A percentile compares a stretch with the other conserved stretches of the same genome.
Evolutionary conservation across 2,113 vertebrate species (phyloP).

Genomic region (Ceratotherium simum): DNA sequence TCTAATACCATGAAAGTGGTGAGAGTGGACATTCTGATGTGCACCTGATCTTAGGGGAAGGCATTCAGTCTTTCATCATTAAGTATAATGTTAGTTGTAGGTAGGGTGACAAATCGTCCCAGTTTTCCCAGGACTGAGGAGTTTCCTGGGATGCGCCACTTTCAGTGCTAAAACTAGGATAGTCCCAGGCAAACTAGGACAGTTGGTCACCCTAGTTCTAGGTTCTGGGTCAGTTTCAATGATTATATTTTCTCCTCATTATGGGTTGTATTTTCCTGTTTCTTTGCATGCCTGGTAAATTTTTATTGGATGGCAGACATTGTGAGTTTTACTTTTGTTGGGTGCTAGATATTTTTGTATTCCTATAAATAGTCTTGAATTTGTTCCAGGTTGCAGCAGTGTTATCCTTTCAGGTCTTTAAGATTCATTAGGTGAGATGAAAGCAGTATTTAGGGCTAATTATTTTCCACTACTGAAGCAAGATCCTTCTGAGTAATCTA

Average conservation of each 20-base stretch:
- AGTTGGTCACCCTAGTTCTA: not conserved
- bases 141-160: not conserved
- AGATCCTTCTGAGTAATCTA: not conserved
- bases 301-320: not conserved
- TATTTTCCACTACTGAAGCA: not conserved
- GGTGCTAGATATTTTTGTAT: not conserved
- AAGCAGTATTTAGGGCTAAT: not conserved
- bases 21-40: not conserved
- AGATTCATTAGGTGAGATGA: not conserved
- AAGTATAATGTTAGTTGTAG: not conserved
- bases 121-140: not conserved
- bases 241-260: not conserved
- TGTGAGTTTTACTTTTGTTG: not conserved
- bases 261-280: not conserved
- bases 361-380: not conserved
- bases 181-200: not conserved
- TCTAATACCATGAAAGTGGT: not conserved
- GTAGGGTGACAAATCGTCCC: not conserved
- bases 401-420: not conserved
- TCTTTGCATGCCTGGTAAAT: not conserved
- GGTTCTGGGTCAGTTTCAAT: not conserved
- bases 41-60: not conserved
- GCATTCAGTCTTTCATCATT: not conserved
- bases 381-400: not conserved
- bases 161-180: not conserved